Evolutionary conservation across 2,888 invertebrate genomes (phyloP), one percentile per base, ranked within the genome.

Genomic region (Microdon myrmicae): DNA sequence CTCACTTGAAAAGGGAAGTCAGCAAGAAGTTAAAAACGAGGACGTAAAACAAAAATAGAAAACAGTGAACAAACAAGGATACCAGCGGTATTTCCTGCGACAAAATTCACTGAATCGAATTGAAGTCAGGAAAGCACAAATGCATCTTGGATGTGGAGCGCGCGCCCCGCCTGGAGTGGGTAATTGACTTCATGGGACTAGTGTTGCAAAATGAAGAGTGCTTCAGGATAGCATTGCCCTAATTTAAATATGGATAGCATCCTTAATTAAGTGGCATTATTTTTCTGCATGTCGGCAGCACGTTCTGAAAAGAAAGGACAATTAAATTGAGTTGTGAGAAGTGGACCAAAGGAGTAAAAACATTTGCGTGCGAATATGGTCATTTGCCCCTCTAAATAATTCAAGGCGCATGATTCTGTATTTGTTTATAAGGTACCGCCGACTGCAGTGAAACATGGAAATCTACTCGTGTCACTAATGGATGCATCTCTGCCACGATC

Each of bases 401-500:
- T 64, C 39, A 58, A 28, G 14, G 32, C 29, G 22, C 58, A 64
- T 64, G 13, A n/a, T 20, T 25, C 35, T 16, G 3, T 7, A 7
- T 14, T 19, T 38, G 38, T 16, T 14, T 19, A 26, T 58, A 37
- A 19, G 34, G 20, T 9, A n/a, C 26, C 13, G 10, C 9, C 14
- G 34, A 16, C 51, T 56, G 45, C 45, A 56, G 19, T 16, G 14
- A 10, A 64, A 64, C 64, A 64, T 64, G 64, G 19, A 58, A 64
- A 64, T 23, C 44, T 61, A 61, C 61, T 61, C 56, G 56, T 34
- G 16, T 35, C 43, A 29, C 39, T 61, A 56, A 61, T 61, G 56
- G 56, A 61, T 29, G 23, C 35, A 34, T 13, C 26, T 35, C 17
- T 26, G 29, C 37, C 25, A 48, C 48, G 32, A 35, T 28, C 20